These are phyloP conservation scores for Balaeniceps rex DNA, from an alignment of 2,113 vertebrate species.

Conservation along the genomic window DNA sequence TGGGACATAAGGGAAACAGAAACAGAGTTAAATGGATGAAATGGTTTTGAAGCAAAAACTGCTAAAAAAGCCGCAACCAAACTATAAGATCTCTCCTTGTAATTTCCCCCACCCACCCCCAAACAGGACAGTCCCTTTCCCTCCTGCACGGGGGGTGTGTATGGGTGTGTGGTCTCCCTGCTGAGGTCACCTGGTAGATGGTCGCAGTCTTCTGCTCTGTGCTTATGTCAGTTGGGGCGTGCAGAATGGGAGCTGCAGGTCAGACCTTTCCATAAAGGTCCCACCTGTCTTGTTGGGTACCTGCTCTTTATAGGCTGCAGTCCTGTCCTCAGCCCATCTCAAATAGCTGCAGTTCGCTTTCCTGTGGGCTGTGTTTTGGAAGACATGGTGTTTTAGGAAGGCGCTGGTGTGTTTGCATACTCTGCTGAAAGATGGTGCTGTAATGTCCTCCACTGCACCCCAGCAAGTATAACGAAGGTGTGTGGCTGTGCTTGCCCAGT, in stretches of 20 bases:
- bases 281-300: not conserved
- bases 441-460: not conserved
- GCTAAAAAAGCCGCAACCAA: not conserved
- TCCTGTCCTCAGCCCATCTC: not conserved
- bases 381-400: not conserved
- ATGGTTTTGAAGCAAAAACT: not conserved
- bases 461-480: not conserved
- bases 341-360: not conserved
- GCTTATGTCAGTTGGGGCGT: fast-evolving
- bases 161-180: not conserved
- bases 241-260: not conserved
- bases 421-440: not conserved
- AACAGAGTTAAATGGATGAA: not conserved
- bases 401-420: not conserved
- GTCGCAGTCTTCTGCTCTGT: not conserved
- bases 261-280: not conserved
- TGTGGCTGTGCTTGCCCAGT: not conserved
- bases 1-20: not conserved
- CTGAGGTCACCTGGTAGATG: not conserved
- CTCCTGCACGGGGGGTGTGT: not conserved
- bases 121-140: not conserved
- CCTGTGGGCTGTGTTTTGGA: not conserved
- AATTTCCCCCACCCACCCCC: not conserved
- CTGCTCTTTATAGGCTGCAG: not conserved
- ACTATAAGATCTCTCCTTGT: not conserved